phyloP scores from a whole-genome alignment of 2,113 vertebrate genomes.

The Delphinapterus leucas region DNA sequence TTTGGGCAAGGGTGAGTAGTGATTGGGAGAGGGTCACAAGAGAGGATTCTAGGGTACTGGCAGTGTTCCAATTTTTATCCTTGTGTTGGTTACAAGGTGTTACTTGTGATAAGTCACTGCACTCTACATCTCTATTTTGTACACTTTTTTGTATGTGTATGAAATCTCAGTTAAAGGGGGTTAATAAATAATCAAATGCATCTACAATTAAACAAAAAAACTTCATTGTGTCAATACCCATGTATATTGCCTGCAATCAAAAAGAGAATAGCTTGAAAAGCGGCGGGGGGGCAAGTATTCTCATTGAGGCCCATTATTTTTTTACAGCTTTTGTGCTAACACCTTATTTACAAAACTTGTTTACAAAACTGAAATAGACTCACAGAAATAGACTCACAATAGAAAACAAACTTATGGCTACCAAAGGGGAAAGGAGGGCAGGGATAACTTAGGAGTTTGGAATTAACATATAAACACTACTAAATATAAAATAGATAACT shows the following conservation, averaged over 20 bases:
- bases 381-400: neutral
- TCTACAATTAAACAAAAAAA: neutral
- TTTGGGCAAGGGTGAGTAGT: neutral
- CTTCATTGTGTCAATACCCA: neutral
- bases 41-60: rapidly evolving
- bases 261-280: neutral
- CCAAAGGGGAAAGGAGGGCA: neutral
- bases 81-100: neutral
- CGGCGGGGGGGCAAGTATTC: rapidly evolving
- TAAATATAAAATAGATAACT: neutral
- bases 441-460: neutral
- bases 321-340: neutral
- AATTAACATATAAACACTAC: neutral
- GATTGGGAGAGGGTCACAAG: neutral
- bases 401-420: neutral
- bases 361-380: neutral
- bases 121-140: neutral
- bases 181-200: neutral
- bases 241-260: neutral
- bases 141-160: neutral
- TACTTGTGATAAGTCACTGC: neutral
- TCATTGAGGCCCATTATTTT: neutral
- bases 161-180: neutral
- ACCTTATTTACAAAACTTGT: neutral
- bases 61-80: neutral